A percentile compares a stretch with the other conserved stretches of the same genome.
Evolutionary conservation across 2,113 vertebrate species (phyloP).

Genomic region (Corythoichthys intestinalis): DNA sequence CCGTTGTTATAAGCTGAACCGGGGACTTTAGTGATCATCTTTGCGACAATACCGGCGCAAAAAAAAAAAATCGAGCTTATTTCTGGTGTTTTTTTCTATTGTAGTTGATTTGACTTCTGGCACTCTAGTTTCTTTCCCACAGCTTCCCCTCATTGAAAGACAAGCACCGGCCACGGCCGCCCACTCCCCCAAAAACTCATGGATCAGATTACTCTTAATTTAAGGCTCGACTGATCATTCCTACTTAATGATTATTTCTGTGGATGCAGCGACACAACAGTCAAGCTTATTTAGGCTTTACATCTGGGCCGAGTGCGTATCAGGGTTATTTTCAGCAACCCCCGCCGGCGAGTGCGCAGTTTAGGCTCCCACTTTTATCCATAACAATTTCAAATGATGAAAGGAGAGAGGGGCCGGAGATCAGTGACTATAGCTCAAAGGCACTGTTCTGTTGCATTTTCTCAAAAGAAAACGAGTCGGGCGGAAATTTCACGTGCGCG

Average conservation of each 20-base stretch:
- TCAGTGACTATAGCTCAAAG: constrained; percentile 23
- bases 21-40: too few relatives aligned
- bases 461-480: neutral
- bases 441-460: constrained; percentile 3
- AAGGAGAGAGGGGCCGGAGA: neutral
- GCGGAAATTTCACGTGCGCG: constrained; percentile 5
- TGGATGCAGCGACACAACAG: neutral
- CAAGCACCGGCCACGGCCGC: too few relatives aligned
- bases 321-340: constrained; percentile 6
- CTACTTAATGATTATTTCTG: neutral
- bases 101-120: too few relatives aligned
- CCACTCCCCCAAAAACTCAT: too few relatives aligned
- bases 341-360: constrained; percentile 5
- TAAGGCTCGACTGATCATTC: neutral
- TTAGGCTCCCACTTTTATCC: constrained; percentile 11
- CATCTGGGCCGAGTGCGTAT: constrained; percentile 5
- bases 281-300: constrained; percentile 12
- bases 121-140: too few relatives aligned
- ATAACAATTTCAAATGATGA: constrained; percentile 12
- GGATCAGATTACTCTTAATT: too few relatives aligned
- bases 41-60: too few relatives aligned
- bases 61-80: too few relatives aligned
- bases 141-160: too few relatives aligned
- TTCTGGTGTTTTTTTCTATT: too few relatives aligned
- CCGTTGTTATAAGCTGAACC: too few relatives aligned